phyloP scores from a whole-genome alignment of 1,140 invertebrate species.

The Polypedilum vanderplanki region DNA sequence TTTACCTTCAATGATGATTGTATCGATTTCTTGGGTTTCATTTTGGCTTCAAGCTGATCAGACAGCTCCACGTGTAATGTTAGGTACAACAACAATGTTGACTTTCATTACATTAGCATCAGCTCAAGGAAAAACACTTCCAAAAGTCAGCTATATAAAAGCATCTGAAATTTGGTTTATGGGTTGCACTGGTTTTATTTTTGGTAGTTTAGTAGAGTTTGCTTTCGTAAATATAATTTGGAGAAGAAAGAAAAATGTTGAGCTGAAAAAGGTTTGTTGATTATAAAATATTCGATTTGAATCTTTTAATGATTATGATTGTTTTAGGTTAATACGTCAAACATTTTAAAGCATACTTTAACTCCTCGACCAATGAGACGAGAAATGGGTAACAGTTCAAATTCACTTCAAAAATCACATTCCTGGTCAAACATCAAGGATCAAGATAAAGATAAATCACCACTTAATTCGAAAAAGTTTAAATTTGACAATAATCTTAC shows the following conservation, averaged over 20 bases:
- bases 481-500: constrained; percentile 62
- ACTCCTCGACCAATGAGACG: constrained; percentile 66
- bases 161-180: constrained; percentile 84
- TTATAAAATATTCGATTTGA: neutral
- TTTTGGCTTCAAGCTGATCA: constrained; percentile 86
- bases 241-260: constrained; percentile 72
- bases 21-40: constrained; percentile 83
- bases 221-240: constrained; percentile 87
- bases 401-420: constrained; percentile 52
- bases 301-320: neutral
- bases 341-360: constrained; percentile 73
- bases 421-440: constrained; percentile 63
- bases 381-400: constrained; percentile 47
- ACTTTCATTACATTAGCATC: constrained; percentile 80
- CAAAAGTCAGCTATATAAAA: constrained; percentile 86
- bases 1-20: constrained; percentile 79
- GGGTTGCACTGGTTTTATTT: constrained; percentile 77
- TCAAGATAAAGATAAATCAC: constrained; percentile 44
- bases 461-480: constrained; percentile 43
- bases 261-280: constrained; percentile 55
- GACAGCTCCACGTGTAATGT: constrained; percentile 68
- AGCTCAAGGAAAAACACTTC: constrained; percentile 72
- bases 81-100: constrained; percentile 76
- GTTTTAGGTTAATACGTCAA: constrained; percentile 60
- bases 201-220: constrained; percentile 78